Evolutionary conservation across 2,113 vertebrate genomes (phyloP).

Genomic region (Strigops habroptila): DNA sequence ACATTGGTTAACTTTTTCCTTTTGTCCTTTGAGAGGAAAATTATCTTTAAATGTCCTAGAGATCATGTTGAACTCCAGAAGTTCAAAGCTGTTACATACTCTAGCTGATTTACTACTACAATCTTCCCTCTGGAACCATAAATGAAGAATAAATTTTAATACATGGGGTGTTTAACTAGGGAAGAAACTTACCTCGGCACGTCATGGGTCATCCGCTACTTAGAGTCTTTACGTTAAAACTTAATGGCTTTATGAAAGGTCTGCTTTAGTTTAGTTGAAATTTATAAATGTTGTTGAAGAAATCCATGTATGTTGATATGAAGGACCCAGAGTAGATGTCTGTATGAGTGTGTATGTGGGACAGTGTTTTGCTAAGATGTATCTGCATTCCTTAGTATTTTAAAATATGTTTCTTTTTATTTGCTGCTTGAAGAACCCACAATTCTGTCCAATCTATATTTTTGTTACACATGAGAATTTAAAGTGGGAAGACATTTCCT

Average conservation of each 20-base stretch:
- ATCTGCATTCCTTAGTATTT: not conserved
- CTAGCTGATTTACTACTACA: not conserved
- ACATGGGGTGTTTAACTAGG: not conserved
- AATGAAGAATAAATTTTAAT: not conserved
- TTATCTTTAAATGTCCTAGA: not conserved
- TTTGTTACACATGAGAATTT: not conserved
- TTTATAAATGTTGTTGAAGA: not conserved
- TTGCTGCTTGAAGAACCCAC: not conserved
- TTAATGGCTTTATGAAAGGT: not conserved
- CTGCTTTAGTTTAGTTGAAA: not conserved
- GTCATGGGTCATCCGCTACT: not conserved
- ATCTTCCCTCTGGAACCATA: not conserved
- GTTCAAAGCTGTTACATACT: not conserved
- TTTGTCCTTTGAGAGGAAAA: not conserved
- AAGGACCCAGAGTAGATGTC: not conserved
- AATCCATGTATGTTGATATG: not conserved
- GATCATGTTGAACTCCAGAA: not conserved
- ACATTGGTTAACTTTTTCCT: not conserved
- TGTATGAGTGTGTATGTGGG: not conserved
- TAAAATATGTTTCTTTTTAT: not conserved
- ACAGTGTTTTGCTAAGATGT: not conserved
- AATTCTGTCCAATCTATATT: not conserved
- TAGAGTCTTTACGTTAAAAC: not conserved
- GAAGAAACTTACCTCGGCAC: not conserved
- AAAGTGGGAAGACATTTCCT: not conserved